Conservation (phyloP, 2,888 invertebrate species). For the Tridacna crocea region DNA sequence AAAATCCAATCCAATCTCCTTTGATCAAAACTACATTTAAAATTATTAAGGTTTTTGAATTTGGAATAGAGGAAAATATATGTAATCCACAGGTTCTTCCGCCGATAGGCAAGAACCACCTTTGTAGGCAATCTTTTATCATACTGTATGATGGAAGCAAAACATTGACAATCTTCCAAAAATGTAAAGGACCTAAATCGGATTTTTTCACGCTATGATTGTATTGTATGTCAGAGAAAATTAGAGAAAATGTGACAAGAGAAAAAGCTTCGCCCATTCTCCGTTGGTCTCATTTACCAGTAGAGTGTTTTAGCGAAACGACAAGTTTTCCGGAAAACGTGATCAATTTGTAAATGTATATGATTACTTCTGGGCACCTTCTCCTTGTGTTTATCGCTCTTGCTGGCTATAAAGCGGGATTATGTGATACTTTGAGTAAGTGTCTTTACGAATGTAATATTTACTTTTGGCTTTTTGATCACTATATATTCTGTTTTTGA, state of each 20-base stretch:
- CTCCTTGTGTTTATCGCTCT: neutral
- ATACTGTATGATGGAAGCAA: too few species aligned
- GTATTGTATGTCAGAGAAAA: conserved; percentile 18
- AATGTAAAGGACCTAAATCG: conserved; percentile 13
- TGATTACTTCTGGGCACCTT: conserved; percentile 7
- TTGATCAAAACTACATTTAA: too few species aligned
- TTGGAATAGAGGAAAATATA: too few species aligned
- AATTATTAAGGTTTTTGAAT: too few species aligned
- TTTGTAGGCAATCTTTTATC: too few species aligned
- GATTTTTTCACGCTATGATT: conserved; percentile 22
- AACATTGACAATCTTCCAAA: too few species aligned
- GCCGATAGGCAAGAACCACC: too few species aligned
- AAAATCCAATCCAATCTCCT: too few species aligned
- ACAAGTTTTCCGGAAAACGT: conserved; percentile 17
- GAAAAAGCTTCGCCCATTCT: conserved; percentile 8
- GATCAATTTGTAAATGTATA: conserved; percentile 27
- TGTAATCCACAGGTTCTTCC: too few species aligned
- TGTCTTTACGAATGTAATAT: neutral
- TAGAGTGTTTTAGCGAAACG: conserved; percentile 12
- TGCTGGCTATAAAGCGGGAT: neutral
- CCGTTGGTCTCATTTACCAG: neutral
- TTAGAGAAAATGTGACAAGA: conserved; percentile 12
- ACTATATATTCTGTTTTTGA: too few species aligned
- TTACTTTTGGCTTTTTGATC: neutral
- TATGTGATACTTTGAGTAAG: conserved; percentile 1